phyloP scores from a whole-genome alignment of 2,113 vertebrate genomes.

The Chauna torquata region DNA sequence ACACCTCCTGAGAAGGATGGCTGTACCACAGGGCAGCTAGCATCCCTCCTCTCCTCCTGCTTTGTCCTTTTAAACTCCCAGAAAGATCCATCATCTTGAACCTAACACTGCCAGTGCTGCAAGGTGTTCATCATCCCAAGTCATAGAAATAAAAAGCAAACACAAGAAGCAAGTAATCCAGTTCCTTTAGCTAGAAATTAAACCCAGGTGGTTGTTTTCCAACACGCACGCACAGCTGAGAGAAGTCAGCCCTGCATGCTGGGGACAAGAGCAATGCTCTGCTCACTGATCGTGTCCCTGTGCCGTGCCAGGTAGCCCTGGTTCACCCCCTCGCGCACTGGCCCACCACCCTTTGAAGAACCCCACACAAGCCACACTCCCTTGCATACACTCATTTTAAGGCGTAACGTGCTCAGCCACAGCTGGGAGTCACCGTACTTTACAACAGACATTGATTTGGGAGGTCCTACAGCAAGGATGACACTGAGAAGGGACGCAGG shows the following conservation, averaged over 20 bases:
- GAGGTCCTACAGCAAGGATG: neutral
- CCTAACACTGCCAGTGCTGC: neutral
- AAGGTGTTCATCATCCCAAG: neutral
- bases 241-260: neutral
- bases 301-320: neutral
- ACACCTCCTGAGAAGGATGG: neutral
- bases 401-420: neutral
- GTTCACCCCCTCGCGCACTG: neutral
- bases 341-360: neutral
- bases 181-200: neutral
- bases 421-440: neutral
- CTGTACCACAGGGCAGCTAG: neutral
- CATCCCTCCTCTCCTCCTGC: neutral
- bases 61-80: neutral
- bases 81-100: neutral
- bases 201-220: neutral
- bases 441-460: neutral
- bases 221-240: accelerated
- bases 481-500: neutral
- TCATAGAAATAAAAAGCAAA: neutral
- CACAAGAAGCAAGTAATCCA: neutral
- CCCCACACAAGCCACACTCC: neutral
- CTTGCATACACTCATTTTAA: neutral
- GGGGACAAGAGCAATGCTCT: neutral
- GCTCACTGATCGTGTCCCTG: accelerated